Percentiles rank a stretch among this genome's conserved stretches.
phyloP scores from a whole-genome alignment of 2,888 invertebrate species.

The Lepidonotus clava region DNA sequence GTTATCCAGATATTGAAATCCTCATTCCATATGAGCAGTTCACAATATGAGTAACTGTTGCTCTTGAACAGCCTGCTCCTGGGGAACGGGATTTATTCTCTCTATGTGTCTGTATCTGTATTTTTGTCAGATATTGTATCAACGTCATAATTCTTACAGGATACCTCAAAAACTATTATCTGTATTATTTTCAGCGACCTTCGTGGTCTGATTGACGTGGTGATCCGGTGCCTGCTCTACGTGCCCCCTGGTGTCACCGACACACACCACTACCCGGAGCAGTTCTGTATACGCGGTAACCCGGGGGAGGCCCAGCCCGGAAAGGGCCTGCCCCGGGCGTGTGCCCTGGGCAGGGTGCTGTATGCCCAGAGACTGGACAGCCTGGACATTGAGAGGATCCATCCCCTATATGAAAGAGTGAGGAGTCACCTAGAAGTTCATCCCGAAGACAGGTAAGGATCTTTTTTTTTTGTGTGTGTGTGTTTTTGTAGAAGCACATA shows the following conservation, averaged over 20 bases:
- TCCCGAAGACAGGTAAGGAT: slow-evolving; percentile 69
- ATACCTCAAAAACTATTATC: too few relatives aligned
- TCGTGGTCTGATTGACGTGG: neutral
- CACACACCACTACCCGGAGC: slow-evolving; percentile 7
- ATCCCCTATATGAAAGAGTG: slow-evolving; percentile 71
- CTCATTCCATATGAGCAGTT: too few relatives aligned
- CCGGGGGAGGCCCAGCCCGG: neutral
- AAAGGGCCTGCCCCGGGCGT: slow-evolving; percentile 82
- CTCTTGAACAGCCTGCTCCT: too few relatives aligned
- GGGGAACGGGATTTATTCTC: too few relatives aligned
- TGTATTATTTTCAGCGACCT: slow-evolving; percentile 19
- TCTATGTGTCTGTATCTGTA: too few relatives aligned
- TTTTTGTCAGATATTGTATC: too few relatives aligned
- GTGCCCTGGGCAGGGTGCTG: slow-evolving; percentile 84
- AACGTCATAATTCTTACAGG: too few relatives aligned
- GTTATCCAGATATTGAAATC: too few relatives aligned
- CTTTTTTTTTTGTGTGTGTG: too few relatives aligned
- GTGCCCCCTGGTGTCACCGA: neutral
- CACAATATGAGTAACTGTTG: too few relatives aligned
- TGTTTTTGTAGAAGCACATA: too few relatives aligned
- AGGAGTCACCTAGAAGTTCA: slow-evolving; percentile 66
- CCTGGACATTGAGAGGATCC: slow-evolving; percentile 79
- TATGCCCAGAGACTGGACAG: slow-evolving; percentile 84
- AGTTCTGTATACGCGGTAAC: slow-evolving; percentile 16
- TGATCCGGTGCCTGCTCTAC: slow-evolving; percentile 9